These are phyloP conservation scores for Rhea pennata DNA, from an alignment of 2,113 vertebrate species.

Conservation along the genomic window DNA sequence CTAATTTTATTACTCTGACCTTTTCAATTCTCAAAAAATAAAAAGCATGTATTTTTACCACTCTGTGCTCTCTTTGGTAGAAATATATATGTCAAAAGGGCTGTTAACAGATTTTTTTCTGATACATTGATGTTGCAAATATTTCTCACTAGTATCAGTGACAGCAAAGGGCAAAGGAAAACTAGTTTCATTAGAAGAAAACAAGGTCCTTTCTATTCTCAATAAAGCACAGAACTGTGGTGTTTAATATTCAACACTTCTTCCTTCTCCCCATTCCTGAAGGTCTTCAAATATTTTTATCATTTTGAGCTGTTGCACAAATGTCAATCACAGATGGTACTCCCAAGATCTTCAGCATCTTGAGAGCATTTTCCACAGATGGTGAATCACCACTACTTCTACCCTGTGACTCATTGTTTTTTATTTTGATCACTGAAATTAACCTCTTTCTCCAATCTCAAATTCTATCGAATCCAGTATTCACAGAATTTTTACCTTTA, in stretches of 20 bases:
- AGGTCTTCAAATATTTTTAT: conserved; percentile 26
- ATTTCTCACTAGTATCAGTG: background rate
- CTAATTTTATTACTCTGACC: background rate
- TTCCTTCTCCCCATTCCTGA: background rate
- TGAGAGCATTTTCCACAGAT: background rate
- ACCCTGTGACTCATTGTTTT: background rate
- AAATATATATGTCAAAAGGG: background rate
- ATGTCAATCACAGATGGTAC: conserved; percentile 1
- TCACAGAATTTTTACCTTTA: background rate
- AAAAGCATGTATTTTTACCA: background rate
- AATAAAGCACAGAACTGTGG: conserved; percentile 20
- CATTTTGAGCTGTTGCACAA: conserved; percentile 23
- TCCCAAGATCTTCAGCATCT: background rate
- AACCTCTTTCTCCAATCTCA: background rate
- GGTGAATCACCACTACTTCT: background rate
- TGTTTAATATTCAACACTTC: conserved; percentile 25
- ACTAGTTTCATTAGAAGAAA: background rate
- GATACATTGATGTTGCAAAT: too few species aligned
- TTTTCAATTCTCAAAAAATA: background rate
- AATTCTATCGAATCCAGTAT: background rate
- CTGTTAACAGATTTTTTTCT: background rate
- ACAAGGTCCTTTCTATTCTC: background rate
- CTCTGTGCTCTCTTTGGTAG: background rate
- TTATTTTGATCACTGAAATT: background rate
- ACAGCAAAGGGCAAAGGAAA: background rate